Conservation (phyloP, 2,888 invertebrate genomes). For the Erebia epiphron region DNA sequence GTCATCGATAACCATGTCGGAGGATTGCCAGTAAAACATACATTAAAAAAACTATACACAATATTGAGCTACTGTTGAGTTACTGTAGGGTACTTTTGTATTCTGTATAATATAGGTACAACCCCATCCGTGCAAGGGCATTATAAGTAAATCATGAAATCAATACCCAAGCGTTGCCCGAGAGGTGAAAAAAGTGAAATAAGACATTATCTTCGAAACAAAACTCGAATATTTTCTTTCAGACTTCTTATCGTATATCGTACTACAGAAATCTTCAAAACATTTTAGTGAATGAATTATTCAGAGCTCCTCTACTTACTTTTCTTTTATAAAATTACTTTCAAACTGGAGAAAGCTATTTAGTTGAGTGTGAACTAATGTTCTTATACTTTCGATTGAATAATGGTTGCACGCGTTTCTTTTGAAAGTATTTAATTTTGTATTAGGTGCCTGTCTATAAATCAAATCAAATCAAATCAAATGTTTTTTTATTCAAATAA, state of each 20-base stretch:
- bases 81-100: not conserved
- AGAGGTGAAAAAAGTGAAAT: not conserved
- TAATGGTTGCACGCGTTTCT: not conserved
- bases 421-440: slow-evolving; percentile 3
- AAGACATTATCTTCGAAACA: not conserved
- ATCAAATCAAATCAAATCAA: too few species aligned
- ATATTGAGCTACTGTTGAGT: too few species aligned
- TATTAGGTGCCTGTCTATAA: too few species aligned
- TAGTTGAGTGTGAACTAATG: slow-evolving; percentile 24
- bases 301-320: slow-evolving; percentile 22
- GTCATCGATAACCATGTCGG: too few species aligned
- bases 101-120: not conserved
- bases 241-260: slow-evolving; percentile 24
- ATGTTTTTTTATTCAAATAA: too few species aligned
- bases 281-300: slow-evolving; percentile 33
- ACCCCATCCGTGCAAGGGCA: too few species aligned
- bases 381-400: slow-evolving; percentile 24
- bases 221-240: slow-evolving; percentile 21
- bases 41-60: too few species aligned
- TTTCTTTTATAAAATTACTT: slow-evolving; percentile 25
- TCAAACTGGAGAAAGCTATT: slow-evolving; percentile 26
- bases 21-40: too few species aligned
- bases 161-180: not conserved
- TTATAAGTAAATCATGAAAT: not conserved
- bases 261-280: slow-evolving; percentile 29